Evolutionary conservation across 2,797 vertebrate genomes (phyloP).

Genomic region (Mionectes olivaceus): DNA sequence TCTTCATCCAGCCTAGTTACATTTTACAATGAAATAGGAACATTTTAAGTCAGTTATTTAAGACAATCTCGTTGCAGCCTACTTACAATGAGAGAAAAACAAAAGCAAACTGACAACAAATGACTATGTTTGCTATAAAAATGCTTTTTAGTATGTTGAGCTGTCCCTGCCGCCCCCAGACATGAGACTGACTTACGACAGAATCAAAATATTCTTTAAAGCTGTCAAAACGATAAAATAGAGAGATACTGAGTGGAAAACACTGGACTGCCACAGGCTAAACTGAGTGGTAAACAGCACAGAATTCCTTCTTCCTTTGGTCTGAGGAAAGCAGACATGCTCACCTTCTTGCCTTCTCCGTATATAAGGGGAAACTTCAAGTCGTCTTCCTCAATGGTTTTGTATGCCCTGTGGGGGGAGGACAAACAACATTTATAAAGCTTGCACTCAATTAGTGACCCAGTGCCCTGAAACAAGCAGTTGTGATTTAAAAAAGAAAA

Average conservation of each 20-base stretch:
- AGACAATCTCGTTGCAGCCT: not conserved
- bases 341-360: conserved; percentile 98
- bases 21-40: conserved; percentile 16
- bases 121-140: not conserved
- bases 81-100: not conserved
- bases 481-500: not conserved
- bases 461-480: conserved; percentile 27
- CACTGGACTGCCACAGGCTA: conserved; percentile 24
- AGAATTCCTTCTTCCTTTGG: not conserved
- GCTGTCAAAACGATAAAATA: conserved; percentile 60
- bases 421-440: conserved; percentile 69
- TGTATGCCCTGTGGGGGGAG: conserved; percentile 90
- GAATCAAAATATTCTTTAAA: conserved; percentile 44
- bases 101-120: not conserved
- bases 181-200: conserved; percentile 44
- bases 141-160: not conserved
- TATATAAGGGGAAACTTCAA: conserved; percentile 98
- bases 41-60: conserved; percentile 9
- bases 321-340: conserved; percentile 13
- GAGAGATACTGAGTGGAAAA: conserved; percentile 29
- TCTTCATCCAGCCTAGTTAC: not conserved
- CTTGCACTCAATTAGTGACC: conserved; percentile 66
- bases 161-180: not conserved
- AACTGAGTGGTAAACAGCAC: not conserved
- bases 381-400: conserved; percentile 98